A percentile compares a stretch with the other conserved stretches of the same genome.
Evolutionary conservation across 1,140 invertebrate species (phyloP).

Genomic region (Drosophila miranda): DNA sequence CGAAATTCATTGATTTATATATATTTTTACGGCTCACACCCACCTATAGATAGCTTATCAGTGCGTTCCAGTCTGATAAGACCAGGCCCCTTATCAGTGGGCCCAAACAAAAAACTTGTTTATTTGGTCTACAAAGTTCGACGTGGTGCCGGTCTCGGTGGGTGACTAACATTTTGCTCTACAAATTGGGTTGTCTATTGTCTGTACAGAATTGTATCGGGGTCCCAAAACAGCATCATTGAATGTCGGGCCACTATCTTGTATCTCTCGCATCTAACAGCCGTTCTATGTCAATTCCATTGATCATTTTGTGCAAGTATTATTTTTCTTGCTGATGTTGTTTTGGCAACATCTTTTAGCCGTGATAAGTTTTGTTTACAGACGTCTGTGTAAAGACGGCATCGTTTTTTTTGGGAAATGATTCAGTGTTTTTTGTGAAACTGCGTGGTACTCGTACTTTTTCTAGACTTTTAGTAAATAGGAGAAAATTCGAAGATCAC

Average conservation of each 20-base stretch:
- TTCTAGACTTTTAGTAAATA: too few species aligned
- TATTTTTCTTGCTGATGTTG: constrained; percentile 12
- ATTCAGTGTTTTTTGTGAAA: constrained; percentile 1
- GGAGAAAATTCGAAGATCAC: too few species aligned
- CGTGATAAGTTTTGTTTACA: constrained; percentile 34
- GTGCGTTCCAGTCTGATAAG: constrained; percentile 36
- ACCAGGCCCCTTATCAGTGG: constrained; percentile 23
- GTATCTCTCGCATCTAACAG: constrained; percentile 50
- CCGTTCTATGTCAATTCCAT: constrained; percentile 17
- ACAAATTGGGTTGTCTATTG: constrained; percentile 28
- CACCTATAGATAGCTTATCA: constrained; percentile 47
- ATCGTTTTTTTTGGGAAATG: constrained; percentile 23
- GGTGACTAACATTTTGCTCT: constrained; percentile 40
- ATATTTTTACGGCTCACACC: constrained; percentile 49
- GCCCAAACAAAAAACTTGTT: constrained; percentile 42
- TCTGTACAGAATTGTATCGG: constrained; percentile 1
- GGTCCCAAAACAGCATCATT: constrained; percentile 33
- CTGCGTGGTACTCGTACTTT: background rate
- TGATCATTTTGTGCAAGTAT: constrained; percentile 56
- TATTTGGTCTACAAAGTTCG: constrained; percentile 53
- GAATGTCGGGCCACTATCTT: constrained; percentile 44
- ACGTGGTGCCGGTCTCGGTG: constrained; percentile 16
- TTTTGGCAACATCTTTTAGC: constrained; percentile 5
- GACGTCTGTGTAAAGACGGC: background rate
- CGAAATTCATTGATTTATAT: constrained; percentile 67